Evolutionary conservation across 2,113 vertebrate species (phyloP).

Genomic region (Apodemus sylvaticus): DNA sequence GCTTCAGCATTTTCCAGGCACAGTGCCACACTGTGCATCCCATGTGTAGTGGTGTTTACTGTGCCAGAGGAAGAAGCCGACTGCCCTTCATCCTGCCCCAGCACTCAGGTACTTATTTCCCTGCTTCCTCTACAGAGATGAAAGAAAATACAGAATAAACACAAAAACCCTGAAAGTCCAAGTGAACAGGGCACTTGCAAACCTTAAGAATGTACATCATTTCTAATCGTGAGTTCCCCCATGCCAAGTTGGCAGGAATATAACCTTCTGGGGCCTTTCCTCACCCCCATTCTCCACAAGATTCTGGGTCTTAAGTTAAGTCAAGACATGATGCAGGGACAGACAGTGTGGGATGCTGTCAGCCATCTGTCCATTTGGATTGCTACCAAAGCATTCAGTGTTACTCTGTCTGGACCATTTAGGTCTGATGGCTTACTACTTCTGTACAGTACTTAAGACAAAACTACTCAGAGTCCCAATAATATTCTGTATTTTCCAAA

Average conservation of each 20-base stretch:
- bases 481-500: background rate
- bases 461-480: no score
- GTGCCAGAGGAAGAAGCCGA: no score
- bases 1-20: background rate
- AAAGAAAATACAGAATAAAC: background rate
- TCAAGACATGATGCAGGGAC: background rate
- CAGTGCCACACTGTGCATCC: accelerated
- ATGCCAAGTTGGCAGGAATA: background rate
- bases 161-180: background rate
- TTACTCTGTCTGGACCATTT: background rate
- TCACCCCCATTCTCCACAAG: background rate
- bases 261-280: background rate
- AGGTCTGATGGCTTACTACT: background rate
- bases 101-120: background rate
- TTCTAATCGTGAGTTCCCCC: background rate
- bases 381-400: background rate
- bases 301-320: background rate
- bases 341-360: background rate
- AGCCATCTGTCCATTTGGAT: background rate
- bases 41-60: accelerated
- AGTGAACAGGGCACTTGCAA: background rate
- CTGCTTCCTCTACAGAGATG: background rate
- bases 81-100: background rate
- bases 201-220: background rate
- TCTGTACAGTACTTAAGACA: background rate